Evolutionary conservation across 2,888 invertebrate genomes (phyloP).

Genomic region (Plebejus anna): DNA sequence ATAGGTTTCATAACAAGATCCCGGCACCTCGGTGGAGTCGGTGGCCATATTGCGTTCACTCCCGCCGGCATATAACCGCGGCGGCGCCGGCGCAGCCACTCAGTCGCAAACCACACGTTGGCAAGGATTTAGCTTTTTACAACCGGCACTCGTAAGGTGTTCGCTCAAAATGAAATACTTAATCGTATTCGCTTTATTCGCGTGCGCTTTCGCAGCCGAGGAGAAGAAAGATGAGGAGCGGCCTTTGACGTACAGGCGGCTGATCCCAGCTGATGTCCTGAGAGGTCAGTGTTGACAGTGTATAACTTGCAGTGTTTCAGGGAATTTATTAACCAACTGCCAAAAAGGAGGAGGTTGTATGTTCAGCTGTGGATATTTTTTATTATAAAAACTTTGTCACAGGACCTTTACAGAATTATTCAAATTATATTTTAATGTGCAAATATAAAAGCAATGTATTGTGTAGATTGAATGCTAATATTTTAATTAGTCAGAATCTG

Average conservation of each 20-base stretch:
- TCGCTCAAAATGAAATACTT: constrained; percentile 77
- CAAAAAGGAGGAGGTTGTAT: too few relatives aligned
- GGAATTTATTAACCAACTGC: not conserved
- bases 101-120: constrained; percentile 58
- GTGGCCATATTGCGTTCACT: constrained; percentile 55
- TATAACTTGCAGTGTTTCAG: not conserved
- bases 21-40: constrained; percentile 30
- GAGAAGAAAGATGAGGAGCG: constrained; percentile 79
- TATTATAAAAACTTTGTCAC: too few relatives aligned
- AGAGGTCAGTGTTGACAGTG: constrained; percentile 83
- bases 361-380: too few relatives aligned
- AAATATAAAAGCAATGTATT: not conserved
- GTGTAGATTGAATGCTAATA: not conserved
- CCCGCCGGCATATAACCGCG: constrained; percentile 65
- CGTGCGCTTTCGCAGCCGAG: constrained; percentile 77
- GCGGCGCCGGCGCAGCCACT: constrained; percentile 54
- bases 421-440: too few relatives aligned
- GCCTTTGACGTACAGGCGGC: constrained; percentile 87
- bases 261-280: constrained; percentile 93
- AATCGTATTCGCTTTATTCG: constrained; percentile 72
- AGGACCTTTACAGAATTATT: too few relatives aligned
- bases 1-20: constrained; percentile 26
- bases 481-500: not conserved
- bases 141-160: constrained; percentile 53
- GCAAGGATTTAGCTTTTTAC: constrained; percentile 51